Evolutionary conservation across 2,113 vertebrate species (phyloP).

Genomic region (Cariama cristata): DNA sequence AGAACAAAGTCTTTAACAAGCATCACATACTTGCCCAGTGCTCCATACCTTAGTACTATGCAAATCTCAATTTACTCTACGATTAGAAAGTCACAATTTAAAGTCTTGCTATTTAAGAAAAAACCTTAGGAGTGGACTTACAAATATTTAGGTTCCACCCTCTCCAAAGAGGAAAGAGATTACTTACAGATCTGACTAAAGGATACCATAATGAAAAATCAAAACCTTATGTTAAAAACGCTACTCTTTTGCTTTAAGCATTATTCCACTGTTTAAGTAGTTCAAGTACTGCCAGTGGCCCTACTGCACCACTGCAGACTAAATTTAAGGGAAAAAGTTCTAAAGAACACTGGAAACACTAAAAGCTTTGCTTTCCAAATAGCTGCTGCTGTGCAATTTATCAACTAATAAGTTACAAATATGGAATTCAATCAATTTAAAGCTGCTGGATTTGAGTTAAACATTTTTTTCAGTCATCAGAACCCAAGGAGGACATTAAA

Average conservation of each 20-base stretch:
- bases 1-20: not conserved
- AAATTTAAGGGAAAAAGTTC: not conserved
- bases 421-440: not conserved
- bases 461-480: not conserved
- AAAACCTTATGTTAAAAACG: not conserved
- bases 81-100: not conserved
- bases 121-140: not conserved
- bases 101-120: not conserved
- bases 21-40: not conserved
- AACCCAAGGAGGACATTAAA: not conserved
- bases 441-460: not conserved
- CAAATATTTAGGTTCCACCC: not conserved
- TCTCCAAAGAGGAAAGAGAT: not conserved
- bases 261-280: not conserved
- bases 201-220: not conserved
- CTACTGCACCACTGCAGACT: not conserved
- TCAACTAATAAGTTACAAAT: not conserved
- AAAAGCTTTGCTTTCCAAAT: not conserved
- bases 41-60: accelerated
- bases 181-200: not conserved
- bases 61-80: not conserved
- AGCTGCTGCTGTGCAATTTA: not conserved
- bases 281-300: not conserved
- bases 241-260: not conserved
- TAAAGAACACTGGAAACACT: not conserved